A percentile compares a stretch with the other conserved stretches of the same genome.
phyloP scores from a whole-genome alignment of 2,888 invertebrate genomes.

The Lasiommata megera region DNA sequence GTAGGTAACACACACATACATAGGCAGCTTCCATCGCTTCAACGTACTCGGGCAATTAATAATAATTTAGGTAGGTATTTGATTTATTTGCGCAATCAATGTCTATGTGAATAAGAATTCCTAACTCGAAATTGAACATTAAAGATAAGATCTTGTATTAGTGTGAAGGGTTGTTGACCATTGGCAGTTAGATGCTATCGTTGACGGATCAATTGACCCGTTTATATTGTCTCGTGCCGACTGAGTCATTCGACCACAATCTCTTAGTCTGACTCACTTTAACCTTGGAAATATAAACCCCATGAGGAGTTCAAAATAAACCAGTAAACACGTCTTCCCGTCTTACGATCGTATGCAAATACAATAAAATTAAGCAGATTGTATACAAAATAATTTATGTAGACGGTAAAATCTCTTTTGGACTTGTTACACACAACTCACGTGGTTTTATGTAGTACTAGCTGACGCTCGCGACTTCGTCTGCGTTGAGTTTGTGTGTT shows the following conservation, averaged over 20 bases:
- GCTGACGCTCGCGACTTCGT: too few relatives aligned
- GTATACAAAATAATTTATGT: too few relatives aligned
- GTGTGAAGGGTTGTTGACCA: constrained; percentile 32
- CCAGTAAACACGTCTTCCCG: too few relatives aligned
- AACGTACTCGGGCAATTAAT: too few relatives aligned
- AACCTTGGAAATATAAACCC: background rate
- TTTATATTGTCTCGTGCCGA: constrained; percentile 20
- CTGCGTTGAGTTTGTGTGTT: too few relatives aligned
- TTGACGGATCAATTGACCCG: constrained; percentile 16
- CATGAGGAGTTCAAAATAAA: background rate
- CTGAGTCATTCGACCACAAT: constrained; percentile 1
- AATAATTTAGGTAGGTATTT: background rate
- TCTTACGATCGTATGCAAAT: too few relatives aligned
- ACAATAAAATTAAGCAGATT: too few relatives aligned
- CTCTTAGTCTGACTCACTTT: background rate
- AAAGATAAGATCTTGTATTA: constrained; percentile 34
- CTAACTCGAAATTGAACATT: constrained; percentile 20
- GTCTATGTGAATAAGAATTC: constrained; percentile 18
- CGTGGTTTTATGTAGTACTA: too few relatives aligned
- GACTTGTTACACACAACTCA: too few relatives aligned
- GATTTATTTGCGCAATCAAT: constrained; percentile 20
- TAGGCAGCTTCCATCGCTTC: too few relatives aligned
- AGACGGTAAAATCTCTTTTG: too few relatives aligned
- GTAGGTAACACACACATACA: too few relatives aligned
- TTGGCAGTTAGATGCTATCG: constrained; percentile 21